Percentiles rank a stretch among this genome's conserved stretches.
phyloP scores from a whole-genome alignment of 2,113 vertebrate species.

The Tragelaphus strepsiceros region DNA sequence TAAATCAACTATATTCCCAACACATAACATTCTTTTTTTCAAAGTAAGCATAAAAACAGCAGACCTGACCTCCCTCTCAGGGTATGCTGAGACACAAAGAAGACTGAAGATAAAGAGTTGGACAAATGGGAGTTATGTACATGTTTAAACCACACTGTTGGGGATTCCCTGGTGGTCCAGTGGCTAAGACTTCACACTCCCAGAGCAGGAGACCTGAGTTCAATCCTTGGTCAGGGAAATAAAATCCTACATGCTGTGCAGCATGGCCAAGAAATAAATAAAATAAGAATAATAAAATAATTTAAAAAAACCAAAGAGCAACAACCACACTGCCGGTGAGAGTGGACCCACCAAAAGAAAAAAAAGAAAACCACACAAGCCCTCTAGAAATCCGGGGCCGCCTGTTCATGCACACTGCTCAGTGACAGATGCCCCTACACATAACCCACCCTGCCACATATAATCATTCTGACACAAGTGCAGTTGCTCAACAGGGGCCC shows the following conservation, averaged over 20 bases:
- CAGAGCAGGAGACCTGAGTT: neutral
- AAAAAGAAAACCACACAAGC: neutral
- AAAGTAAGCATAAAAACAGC: neutral
- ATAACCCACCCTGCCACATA: neutral
- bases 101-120: neutral
- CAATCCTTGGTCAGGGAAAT: neutral
- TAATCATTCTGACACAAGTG: slow-evolving; percentile 33
- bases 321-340: neutral
- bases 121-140: accelerated
- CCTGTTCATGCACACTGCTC: neutral
- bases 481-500: neutral
- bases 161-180: neutral
- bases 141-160: neutral
- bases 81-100: neutral
- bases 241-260: neutral
- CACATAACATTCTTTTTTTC: neutral
- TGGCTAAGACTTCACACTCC: neutral
- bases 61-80: neutral
- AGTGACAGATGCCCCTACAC: neutral
- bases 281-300: neutral
- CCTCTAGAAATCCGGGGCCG: neutral
- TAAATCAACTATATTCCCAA: neutral
- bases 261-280: neutral
- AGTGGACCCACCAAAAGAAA: neutral
- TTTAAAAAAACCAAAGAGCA: neutral